Conservation (phyloP, 2,113 vertebrate genomes). For the Alethe diademata region DNA sequence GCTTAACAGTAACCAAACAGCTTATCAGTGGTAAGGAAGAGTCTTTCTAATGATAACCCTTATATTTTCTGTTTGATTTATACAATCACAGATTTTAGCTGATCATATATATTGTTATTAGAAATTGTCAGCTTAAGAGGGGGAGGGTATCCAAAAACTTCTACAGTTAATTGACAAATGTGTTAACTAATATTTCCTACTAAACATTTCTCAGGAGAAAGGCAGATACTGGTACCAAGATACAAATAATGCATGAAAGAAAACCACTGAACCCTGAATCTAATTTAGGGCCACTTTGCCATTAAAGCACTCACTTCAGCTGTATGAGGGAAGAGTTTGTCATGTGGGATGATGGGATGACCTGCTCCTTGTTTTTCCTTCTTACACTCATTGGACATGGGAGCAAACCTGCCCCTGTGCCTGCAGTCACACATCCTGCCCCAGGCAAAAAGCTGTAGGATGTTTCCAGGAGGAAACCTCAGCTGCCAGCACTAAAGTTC, state of each 20-base stretch:
- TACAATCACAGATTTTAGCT: background rate
- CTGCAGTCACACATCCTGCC: background rate
- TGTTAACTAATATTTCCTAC: background rate
- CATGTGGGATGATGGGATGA: background rate
- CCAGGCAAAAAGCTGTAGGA: accelerated
- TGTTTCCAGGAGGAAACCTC: background rate
- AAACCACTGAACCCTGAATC: background rate
- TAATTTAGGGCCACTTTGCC: constrained; percentile 18
- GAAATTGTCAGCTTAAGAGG: background rate
- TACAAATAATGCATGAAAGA: background rate
- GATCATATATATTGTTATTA: background rate
- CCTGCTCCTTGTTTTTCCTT: background rate
- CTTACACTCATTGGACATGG: accelerated
- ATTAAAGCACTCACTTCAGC: background rate
- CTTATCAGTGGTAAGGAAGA: background rate
- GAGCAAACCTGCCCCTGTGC: background rate
- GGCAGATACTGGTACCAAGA: background rate
- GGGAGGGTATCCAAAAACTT: background rate
- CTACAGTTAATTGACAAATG: background rate
- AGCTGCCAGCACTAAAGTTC: background rate
- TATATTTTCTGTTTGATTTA: background rate
- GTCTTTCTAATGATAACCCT: background rate
- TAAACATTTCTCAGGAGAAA: constrained; percentile 1
- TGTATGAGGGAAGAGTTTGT: background rate
- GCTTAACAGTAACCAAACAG: background rate